Percentiles rank a stretch among this genome's conserved stretches.
Evolutionary conservation across 2,797 vertebrate species (phyloP).

Genomic region (Delichon dasypus): DNA sequence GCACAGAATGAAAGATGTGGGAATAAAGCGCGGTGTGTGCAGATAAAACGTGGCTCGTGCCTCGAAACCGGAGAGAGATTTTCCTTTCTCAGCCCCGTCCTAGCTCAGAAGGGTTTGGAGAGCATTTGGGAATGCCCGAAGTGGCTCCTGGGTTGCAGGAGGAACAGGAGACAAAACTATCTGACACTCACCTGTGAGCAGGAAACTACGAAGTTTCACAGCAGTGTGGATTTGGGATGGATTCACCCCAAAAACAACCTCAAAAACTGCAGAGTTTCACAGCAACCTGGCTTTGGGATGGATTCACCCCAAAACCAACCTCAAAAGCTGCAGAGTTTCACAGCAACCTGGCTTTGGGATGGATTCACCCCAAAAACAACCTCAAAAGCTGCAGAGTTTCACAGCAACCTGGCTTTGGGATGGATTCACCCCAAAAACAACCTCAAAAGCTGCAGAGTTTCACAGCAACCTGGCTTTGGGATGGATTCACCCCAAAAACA

Average conservation of each 20-base stretch:
- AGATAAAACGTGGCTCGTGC: background rate
- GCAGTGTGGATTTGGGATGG: fast-evolving
- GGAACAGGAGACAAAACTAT: background rate
- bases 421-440: background rate
- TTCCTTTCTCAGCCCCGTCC: background rate
- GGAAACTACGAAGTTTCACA: background rate
- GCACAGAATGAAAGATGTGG: background rate
- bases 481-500: background rate
- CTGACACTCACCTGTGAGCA: background rate
- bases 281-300: background rate
- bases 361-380: background rate
- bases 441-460: background rate
- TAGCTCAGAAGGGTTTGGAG: background rate
- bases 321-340: background rate
- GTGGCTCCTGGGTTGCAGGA: background rate
- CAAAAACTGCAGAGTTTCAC: background rate
- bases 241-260: background rate
- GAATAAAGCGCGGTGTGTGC: background rate
- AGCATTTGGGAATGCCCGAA: background rate
- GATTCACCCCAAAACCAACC: background rate
- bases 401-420: fast-evolving
- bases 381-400: background rate
- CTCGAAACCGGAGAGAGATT: background rate
- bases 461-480: fast-evolving
- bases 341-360: fast-evolving